A percentile compares a stretch with the other conserved stretches of the same genome.
These are phyloP conservation scores for Agonopterix subpropinquella DNA, from an alignment of 2,888 invertebrate species.

Conservation along the genomic window DNA sequence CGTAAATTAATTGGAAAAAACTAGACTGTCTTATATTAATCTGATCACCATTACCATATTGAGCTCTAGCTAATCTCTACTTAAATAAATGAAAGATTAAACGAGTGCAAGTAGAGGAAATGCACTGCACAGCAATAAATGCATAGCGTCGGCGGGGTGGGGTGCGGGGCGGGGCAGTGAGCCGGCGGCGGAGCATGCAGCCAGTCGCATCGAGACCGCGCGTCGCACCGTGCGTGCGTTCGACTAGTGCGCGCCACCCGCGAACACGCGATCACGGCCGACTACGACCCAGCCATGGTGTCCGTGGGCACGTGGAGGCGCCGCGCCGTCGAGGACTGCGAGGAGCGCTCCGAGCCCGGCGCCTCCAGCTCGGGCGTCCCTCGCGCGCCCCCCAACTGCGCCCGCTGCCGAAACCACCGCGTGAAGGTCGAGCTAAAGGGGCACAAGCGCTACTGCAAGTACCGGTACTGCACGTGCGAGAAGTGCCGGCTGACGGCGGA, in stretches of 20 bases:
- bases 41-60: not conserved
- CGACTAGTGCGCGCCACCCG: conserved; percentile 37
- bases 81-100: no score
- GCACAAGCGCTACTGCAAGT: conserved; percentile 94
- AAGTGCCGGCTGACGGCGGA: conserved; percentile 92
- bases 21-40: no score
- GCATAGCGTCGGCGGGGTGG: conserved; percentile 40
- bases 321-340: conserved; percentile 64
- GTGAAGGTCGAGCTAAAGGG: conserved; percentile 91
- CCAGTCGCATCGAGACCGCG: conserved; percentile 65
- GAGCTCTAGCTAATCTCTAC: not conserved
- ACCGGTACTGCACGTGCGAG: conserved; percentile 88
- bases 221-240: conserved; percentile 39
- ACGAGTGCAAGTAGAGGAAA: conserved; percentile 15
- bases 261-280: conserved; percentile 49
- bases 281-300: conserved; percentile 52
- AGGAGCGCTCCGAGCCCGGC: conserved; percentile 65
- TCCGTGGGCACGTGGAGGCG: conserved; percentile 68
- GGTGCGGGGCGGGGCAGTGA: conserved; percentile 42
- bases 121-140: conserved; percentile 62
- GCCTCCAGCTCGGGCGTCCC: conserved; percentile 77
- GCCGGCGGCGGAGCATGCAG: conserved; percentile 35
- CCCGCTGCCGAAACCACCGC: conserved; percentile 94
- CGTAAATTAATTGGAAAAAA: no score
- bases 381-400: conserved; percentile 93